Evolutionary conservation across 2,888 invertebrate species (phyloP).

Genomic region (Erebia epiphron): DNA sequence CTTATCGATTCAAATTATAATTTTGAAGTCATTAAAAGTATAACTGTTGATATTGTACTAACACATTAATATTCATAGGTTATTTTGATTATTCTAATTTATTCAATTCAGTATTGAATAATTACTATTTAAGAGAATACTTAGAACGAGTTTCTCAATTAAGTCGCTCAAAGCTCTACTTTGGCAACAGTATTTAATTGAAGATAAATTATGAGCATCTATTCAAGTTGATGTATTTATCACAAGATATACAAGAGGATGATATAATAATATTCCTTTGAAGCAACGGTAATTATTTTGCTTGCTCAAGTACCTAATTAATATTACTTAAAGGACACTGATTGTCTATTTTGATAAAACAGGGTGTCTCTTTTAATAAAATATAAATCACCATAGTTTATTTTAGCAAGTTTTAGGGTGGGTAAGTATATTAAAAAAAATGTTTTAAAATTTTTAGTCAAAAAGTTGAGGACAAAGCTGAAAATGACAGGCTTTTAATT

Average conservation of each 20-base stretch:
- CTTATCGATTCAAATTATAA: no score
- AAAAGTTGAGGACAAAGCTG: no score
- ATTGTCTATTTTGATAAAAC: neutral
- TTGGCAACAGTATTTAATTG: constrained; percentile 6
- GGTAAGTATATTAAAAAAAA: no score
- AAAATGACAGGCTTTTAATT: no score
- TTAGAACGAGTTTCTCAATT: neutral
- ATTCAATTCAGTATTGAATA: constrained; percentile 3
- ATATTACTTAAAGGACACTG: neutral
- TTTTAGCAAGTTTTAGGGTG: no score
- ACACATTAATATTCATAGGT: neutral
- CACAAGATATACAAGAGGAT: neutral
- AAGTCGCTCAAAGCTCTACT: neutral
- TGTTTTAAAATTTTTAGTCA: no score
- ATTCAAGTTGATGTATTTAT: neutral
- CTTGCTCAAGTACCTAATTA: neutral
- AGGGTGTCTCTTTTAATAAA: no score
- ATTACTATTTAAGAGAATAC: neutral
- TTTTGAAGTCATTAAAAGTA: neutral
- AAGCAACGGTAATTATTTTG: neutral
- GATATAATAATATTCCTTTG: neutral
- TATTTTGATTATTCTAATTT: constrained; percentile 1
- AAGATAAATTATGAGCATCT: constrained; percentile 7
- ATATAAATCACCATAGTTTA: no score
- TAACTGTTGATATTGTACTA: neutral